Conservation (phyloP, 2,888 invertebrate species). For the Calameuta idolon region DNA sequence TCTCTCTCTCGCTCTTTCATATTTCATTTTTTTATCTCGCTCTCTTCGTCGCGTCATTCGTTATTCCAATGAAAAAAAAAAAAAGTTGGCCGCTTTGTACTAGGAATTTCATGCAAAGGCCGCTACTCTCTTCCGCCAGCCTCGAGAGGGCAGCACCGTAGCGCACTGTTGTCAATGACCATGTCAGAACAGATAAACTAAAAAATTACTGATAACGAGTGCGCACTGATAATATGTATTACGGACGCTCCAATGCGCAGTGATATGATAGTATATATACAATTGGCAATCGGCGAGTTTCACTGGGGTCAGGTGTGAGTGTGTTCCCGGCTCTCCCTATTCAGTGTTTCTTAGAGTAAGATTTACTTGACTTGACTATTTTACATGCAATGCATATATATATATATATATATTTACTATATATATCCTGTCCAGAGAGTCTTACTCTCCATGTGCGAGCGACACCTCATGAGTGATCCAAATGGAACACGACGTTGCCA, state of each 20-base stretch:
- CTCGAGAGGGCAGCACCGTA: conserved; percentile 64
- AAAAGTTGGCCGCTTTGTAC: neutral
- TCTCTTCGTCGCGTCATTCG: neutral
- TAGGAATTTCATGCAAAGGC: neutral
- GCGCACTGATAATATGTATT: neutral
- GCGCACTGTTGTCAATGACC: conserved; percentile 60
- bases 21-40: neutral
- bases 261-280: conserved; percentile 8
- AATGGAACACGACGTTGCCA: conserved; percentile 60
- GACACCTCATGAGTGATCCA: conserved; percentile 60
- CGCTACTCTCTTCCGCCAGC: conserved; percentile 37
- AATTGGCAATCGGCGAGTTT: conserved; percentile 64
- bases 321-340: conserved; percentile 60
- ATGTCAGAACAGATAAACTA: conserved; percentile 51
- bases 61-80: neutral
- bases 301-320: conserved; percentile 67
- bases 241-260: neutral
- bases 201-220: neutral
- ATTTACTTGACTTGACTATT: conserved; percentile 10
- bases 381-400: neutral
- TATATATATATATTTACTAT: conserved; percentile 12
- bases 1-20: too few species aligned
- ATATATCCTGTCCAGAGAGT: conserved; percentile 19
- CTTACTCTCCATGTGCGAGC: conserved; percentile 33
- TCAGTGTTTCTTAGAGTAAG: conserved; percentile 57